phyloP scores from a whole-genome alignment of 2,113 vertebrate genomes.

The Rhynchomys soricoides region DNA sequence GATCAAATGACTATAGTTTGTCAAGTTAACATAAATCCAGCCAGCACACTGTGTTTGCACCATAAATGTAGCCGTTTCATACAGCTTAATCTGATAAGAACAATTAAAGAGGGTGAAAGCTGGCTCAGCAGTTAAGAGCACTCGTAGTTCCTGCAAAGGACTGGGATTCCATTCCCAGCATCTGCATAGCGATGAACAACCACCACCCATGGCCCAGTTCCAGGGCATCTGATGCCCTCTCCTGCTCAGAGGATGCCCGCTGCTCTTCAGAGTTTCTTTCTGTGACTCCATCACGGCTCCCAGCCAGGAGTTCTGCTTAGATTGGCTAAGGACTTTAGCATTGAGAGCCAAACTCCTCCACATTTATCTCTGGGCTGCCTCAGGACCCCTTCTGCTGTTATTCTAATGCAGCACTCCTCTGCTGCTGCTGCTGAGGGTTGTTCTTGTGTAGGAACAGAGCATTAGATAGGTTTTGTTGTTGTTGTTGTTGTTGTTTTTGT shows the following conservation, averaged over 20 bases:
- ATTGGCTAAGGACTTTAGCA: constrained; percentile 74
- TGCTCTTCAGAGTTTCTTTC: constrained; percentile 54
- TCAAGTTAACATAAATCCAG: background rate
- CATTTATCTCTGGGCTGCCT: constrained; percentile 53
- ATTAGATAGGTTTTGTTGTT: too few relatives aligned
- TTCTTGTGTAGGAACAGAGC: constrained; percentile 37
- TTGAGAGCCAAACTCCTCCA: constrained; percentile 19
- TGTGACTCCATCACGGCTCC: constrained; percentile 40
- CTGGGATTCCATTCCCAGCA: background rate
- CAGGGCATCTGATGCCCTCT: background rate
- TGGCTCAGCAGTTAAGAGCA: background rate
- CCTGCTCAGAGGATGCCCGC: constrained; percentile 21
- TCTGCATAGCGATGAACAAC: background rate
- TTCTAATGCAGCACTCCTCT: constrained; percentile 57
- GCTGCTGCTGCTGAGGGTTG: constrained; percentile 60
- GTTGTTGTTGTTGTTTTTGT: too few relatives aligned
- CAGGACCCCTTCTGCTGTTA: constrained; percentile 72
- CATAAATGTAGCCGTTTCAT: background rate
- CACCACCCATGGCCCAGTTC: background rate
- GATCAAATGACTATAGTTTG: background rate
- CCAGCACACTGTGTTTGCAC: background rate
- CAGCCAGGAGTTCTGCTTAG: constrained; percentile 60
- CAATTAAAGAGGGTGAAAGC: background rate
- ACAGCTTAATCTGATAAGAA: background rate
- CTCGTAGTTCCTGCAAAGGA: background rate